Evolutionary conservation across 1,140 invertebrate species (phyloP).

Genomic region (Drosophila chauvacae): DNA sequence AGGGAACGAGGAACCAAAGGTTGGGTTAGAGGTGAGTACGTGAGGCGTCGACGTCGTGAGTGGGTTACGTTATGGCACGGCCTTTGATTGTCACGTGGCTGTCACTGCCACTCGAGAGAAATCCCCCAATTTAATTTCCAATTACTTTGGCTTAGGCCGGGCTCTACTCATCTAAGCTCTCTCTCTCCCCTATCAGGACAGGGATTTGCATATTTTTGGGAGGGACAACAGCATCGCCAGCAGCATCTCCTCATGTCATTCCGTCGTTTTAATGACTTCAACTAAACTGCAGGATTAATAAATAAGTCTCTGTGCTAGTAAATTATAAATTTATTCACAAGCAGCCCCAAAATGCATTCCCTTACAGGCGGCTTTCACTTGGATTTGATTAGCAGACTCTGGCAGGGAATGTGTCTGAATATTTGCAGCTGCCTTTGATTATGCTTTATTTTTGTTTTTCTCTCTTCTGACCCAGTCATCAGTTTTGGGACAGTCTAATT

Average conservation of each 20-base stretch:
- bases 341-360: constrained; percentile 6
- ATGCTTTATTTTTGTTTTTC: not conserved
- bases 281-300: constrained; percentile 59
- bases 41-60: constrained; percentile 22
- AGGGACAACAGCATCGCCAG: not conserved
- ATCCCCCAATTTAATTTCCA: constrained; percentile 65
- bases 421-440: constrained; percentile 12
- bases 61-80: constrained; percentile 7
- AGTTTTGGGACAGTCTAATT: constrained; percentile 53
- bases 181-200: constrained; percentile 1
- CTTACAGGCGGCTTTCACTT: constrained; percentile 11
- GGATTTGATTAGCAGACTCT: constrained; percentile 41
- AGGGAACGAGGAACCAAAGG: not conserved
- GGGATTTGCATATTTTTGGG: constrained; percentile 45
- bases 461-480: constrained; percentile 42
- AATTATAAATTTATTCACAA: constrained; percentile 26
- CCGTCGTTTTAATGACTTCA: constrained; percentile 33
- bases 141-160: constrained; percentile 57
- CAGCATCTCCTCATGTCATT: constrained; percentile 7
- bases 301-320: constrained; percentile 29
- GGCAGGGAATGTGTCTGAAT: not conserved
- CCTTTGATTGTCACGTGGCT: constrained; percentile 49
- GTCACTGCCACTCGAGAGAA: constrained; percentile 37
- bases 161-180: constrained; percentile 8
- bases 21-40: constrained; percentile 10